Evolutionary conservation across 1,140 invertebrate genomes (phyloP).

Genomic region (Bradysia coprophila): DNA sequence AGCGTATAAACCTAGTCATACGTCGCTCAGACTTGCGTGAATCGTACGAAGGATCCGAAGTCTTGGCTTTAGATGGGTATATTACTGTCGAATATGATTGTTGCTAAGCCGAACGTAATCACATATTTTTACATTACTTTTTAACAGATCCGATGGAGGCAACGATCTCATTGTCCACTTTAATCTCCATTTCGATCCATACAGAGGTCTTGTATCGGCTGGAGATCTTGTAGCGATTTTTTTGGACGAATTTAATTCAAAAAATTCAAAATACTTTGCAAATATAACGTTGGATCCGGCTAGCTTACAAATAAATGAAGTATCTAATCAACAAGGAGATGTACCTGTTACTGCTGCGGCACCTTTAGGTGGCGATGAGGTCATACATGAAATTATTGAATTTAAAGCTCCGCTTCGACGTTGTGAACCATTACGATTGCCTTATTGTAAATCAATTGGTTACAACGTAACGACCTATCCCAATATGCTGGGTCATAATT

Average conservation of each 20-base stretch:
- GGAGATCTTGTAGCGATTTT: slow-evolving; percentile 19
- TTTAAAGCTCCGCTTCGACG: slow-evolving; percentile 31
- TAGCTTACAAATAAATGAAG: slow-evolving; percentile 46
- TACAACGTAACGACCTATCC: slow-evolving; percentile 73
- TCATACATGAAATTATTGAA: slow-evolving; percentile 15
- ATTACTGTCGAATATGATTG: slow-evolving; percentile 9
- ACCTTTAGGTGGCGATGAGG: slow-evolving; percentile 10
- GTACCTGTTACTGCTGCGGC: slow-evolving; percentile 18
- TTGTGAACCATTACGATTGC: slow-evolving; percentile 43
- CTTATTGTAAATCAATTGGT: slow-evolving; percentile 49
- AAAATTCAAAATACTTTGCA: slow-evolving; percentile 31
- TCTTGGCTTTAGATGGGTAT: slow-evolving; percentile 49
- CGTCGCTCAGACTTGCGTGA: slow-evolving; percentile 40
- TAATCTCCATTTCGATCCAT: slow-evolving; percentile 47
- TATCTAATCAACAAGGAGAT: slow-evolving; percentile 20
- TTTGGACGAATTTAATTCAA: slow-evolving; percentile 15
- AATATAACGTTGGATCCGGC: slow-evolving; percentile 42
- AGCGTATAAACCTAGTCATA: slow-evolving; percentile 54
- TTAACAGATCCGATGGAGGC: slow-evolving; percentile 33
- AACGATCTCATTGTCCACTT: slow-evolving; percentile 52
- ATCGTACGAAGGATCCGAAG: slow-evolving; percentile 20
- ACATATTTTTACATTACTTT: slow-evolving; percentile 1
- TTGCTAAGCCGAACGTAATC: too few relatives aligned
- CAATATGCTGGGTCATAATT: slow-evolving; percentile 50
- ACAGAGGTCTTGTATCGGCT: slow-evolving; percentile 19